A percentile compares a stretch with the other conserved stretches of the same genome.
Evolutionary conservation across 2,888 invertebrate genomes (phyloP).

Genomic region (Corbicula japonica): DNA sequence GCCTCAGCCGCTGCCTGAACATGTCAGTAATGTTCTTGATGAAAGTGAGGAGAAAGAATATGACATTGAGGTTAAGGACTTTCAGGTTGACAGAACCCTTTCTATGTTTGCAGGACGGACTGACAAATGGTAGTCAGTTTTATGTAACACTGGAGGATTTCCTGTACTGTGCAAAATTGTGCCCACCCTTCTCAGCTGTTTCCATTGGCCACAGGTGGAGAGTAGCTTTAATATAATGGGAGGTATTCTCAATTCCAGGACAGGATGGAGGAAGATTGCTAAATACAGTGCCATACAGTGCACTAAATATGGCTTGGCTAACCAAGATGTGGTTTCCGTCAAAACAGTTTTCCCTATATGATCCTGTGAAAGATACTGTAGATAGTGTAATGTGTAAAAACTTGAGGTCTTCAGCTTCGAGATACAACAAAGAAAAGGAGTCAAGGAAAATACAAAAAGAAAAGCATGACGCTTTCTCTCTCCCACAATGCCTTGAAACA

Average conservation of each 20-base stretch:
- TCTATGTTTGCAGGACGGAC: neutral
- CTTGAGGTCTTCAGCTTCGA: neutral
- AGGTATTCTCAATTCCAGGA: conserved; percentile 46
- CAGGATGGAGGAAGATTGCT: conserved; percentile 32
- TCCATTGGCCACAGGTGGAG: conserved; percentile 69
- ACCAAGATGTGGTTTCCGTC: conserved; percentile 8
- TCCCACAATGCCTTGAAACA: too few relatives aligned
- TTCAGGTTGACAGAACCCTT: too few relatives aligned
- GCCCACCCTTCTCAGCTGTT: conserved; percentile 41
- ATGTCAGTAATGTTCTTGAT: too few relatives aligned
- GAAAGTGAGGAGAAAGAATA: too few relatives aligned
- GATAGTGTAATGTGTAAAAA: conserved; percentile 10
- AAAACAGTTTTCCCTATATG: neutral
- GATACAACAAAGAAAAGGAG: conserved; percentile 7
- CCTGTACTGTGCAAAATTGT: conserved; percentile 37
- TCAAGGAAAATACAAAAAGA: neutral
- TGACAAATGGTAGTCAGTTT: conserved; percentile 39
- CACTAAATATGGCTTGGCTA: conserved; percentile 50
- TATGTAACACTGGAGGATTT: conserved; percentile 14
- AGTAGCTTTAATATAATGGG: conserved; percentile 63
- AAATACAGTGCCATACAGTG: conserved; percentile 48
- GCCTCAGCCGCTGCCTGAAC: conserved; percentile 38
- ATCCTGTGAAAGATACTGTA: neutral
- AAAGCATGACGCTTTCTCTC: too few relatives aligned
- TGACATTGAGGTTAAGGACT: too few relatives aligned